Conservation (phyloP, 1,140 invertebrate genomes). For the Bombus waltoni region DNA sequence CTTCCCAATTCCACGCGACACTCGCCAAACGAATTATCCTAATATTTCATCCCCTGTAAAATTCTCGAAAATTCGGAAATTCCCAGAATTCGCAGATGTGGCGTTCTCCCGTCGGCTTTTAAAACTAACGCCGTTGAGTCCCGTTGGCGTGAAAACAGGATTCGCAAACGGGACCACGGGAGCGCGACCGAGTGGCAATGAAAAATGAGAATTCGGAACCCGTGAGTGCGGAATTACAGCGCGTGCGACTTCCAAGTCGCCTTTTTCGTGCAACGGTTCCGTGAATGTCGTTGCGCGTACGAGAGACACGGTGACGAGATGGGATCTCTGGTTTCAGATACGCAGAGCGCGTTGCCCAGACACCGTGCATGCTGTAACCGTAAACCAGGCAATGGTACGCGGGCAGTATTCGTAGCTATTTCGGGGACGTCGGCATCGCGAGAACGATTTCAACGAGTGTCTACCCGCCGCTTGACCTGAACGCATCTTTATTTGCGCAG, state of each 20-base stretch:
- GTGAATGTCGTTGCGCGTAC: slow-evolving; percentile 29
- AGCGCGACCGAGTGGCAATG: slow-evolving; percentile 17
- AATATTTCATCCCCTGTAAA: too few species aligned
- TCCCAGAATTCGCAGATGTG: not conserved
- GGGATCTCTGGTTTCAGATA: slow-evolving; percentile 70
- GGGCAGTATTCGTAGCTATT: slow-evolving; percentile 69
- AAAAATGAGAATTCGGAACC: slow-evolving; percentile 23
- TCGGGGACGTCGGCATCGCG: slow-evolving; percentile 66
- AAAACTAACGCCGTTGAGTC: not conserved
- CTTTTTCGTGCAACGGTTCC: slow-evolving; percentile 54
- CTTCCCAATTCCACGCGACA: too few species aligned
- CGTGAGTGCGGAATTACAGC: not conserved
- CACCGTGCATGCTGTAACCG: slow-evolving; percentile 70
- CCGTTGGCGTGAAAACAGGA: not conserved
- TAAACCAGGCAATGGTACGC: slow-evolving; percentile 69
- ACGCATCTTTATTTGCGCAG: slow-evolving; percentile 63
- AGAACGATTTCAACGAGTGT: slow-evolving; percentile 68
- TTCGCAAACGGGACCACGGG: slow-evolving; percentile 13
- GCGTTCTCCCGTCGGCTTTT: not conserved
- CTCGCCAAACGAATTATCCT: too few species aligned
- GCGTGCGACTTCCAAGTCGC: slow-evolving; percentile 19
- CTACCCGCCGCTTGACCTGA: slow-evolving; percentile 64
- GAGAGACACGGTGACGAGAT: slow-evolving; percentile 50
- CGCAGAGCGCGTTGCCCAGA: slow-evolving; percentile 66
- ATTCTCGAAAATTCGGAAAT: too few species aligned